Percentiles rank a stretch among this genome's conserved stretches.
Evolutionary conservation across 2,888 invertebrate genomes (phyloP).

Genomic region (Aporophyla nigra): DNA sequence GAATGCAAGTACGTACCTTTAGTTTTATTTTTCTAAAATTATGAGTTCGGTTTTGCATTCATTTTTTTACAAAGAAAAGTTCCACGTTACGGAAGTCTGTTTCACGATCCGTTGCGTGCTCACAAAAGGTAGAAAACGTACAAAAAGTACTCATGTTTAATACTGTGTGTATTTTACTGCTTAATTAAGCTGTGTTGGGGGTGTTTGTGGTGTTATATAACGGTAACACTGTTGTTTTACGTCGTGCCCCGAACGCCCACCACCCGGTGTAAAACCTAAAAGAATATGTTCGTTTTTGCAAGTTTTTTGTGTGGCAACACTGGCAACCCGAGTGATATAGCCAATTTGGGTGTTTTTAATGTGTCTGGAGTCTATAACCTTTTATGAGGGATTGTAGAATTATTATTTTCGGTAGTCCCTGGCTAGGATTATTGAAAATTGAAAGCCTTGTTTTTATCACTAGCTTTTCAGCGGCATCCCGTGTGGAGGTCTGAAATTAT

Average conservation of each 20-base stretch:
- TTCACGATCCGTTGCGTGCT: slow-evolving; percentile 42
- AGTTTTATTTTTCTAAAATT: slow-evolving; percentile 24
- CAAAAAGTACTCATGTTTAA: slow-evolving; percentile 45
- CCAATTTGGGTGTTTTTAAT: slow-evolving; percentile 34
- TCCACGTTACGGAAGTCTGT: slow-evolving; percentile 28
- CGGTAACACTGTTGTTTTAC: slow-evolving; percentile 54
- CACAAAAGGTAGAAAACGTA: slow-evolving; percentile 42
- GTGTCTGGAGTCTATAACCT: slow-evolving; percentile 34
- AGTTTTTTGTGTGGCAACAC: slow-evolving; percentile 12
- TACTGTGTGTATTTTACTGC: slow-evolving; percentile 51
- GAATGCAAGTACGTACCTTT: background rate
- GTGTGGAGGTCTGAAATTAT: too few relatives aligned
- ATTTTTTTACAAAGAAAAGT: slow-evolving; percentile 34
- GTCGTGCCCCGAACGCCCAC: slow-evolving; percentile 16
- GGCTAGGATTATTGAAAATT: background rate
- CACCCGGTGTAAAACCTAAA: slow-evolving; percentile 29
- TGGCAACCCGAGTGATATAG: slow-evolving; percentile 29
- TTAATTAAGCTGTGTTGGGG: slow-evolving; percentile 60
- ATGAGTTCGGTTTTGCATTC: slow-evolving; percentile 17
- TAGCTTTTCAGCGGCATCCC: too few relatives aligned
- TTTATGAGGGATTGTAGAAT: slow-evolving; percentile 18
- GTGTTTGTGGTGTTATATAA: slow-evolving; percentile 45
- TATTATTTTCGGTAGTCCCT: background rate
- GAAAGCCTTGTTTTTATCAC: background rate
- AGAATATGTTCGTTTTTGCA: slow-evolving; percentile 44